Evolutionary conservation across 2,797 vertebrate genomes (phyloP), one percentile per base, ranked within the genome.

Genomic region (Rhinogobio ventralis): DNA sequence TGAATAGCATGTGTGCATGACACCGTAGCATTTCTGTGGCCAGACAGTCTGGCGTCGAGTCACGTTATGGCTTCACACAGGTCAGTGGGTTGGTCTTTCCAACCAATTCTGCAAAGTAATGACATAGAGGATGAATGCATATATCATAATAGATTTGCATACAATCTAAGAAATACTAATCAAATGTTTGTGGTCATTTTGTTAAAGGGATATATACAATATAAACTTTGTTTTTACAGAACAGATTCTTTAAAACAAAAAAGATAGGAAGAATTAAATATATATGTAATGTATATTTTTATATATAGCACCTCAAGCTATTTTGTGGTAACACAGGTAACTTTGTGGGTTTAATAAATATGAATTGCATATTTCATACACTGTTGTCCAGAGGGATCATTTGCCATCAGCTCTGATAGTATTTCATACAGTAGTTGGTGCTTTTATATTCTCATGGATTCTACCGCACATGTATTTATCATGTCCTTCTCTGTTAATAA

Each of bases 251-350:
- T 94, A 93, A 93, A 90, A 86, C 90, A 90, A 85, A 90, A 89
- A 89, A 81, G 83, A 93, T 93, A 86, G 88, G 88, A 93, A 75
- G 77, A 91, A 93, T 78, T 74, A 53, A 55, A 86, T 93, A 91
- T 95, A 92, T 92, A 91, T 95, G 92, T 93, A 91, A 93, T 80
- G 89, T 91, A 93, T 92, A 92, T 94, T 90, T 94, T 91, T 92
- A 92, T 95, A 93, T 91, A 91, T 93, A 93, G 92, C 93, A 93
- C 88, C 90, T 91, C 89, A 90, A 92, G 89, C 92, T 94, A 94
- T 94, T 94, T 95, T 95, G 93, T 93, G 89, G 92, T 94, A 93
- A 92, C 93, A 91, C 89, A 90, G 88, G 88, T 93, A 85, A 92
- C 92, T 88, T 87, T 92, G 91, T 94, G 90, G 88, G 89, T 92